Percentiles rank a stretch among this genome's conserved stretches.
These are phyloP conservation scores for Leucopsar rothschildi DNA, from an alignment of 2,113 vertebrate species.

Conservation along the genomic window DNA sequence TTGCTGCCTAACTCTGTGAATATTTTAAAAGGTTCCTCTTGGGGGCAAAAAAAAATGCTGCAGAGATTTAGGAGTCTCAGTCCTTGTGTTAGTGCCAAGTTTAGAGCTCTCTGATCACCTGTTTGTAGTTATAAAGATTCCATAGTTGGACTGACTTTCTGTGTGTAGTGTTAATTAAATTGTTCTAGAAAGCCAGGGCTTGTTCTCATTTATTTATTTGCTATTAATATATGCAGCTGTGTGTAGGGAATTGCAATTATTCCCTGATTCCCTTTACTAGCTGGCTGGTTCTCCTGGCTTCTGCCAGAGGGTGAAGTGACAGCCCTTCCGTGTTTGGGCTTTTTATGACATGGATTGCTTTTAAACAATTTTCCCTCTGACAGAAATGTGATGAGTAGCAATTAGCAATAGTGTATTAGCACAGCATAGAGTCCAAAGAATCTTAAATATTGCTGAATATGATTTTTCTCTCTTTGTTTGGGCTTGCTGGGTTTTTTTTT, in stretches of 20 bases:
- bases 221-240: not conserved
- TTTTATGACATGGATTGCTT: not conserved
- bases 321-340: not conserved
- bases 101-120: not conserved
- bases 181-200: not conserved
- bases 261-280: not conserved
- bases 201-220: not conserved
- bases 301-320: not conserved
- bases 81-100: not conserved
- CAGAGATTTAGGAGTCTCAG: not conserved
- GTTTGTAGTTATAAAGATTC: not conserved
- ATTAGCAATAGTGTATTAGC: conserved; percentile 1
- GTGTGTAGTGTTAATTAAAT: not conserved
- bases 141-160: not conserved
- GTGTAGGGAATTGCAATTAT: not conserved
- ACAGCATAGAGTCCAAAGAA: not conserved
- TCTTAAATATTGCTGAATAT: not conserved
- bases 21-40: not conserved
- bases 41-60: not conserved
- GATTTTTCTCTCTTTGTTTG: not conserved
- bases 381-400: not conserved
- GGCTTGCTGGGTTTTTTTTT: not conserved
- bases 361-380: not conserved
- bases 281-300: not conserved
- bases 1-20: not conserved